Percentiles rank a stretch among this genome's conserved stretches.
These are phyloP conservation scores for Nerophis lumbriciformis DNA, from an alignment of 2,113 vertebrate genomes.

Conservation along the genomic window DNA sequence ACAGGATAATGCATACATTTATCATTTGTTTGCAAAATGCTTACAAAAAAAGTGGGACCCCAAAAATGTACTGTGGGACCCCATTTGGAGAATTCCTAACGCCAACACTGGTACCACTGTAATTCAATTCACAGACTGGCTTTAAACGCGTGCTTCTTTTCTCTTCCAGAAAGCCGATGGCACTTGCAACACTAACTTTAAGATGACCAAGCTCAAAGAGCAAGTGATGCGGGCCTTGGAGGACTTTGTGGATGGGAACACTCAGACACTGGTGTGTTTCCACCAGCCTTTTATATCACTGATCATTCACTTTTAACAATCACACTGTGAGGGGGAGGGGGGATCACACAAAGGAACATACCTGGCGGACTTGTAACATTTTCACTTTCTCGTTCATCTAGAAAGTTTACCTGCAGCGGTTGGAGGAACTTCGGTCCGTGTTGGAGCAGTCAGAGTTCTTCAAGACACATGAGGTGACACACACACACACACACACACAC, in stretches of 20 bases:
- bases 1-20: too few relatives aligned
- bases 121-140: neutral
- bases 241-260: conserved; percentile 79
- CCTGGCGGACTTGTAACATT: neutral
- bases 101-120: too few relatives aligned
- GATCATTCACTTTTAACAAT: neutral
- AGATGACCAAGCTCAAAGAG: conserved; percentile 79
- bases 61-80: too few relatives aligned
- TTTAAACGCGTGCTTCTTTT: neutral
- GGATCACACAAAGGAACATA: neutral
- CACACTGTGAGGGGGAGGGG: neutral
- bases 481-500: too few relatives aligned
- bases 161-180: conserved; percentile 77
- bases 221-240: conserved; percentile 78
- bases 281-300: too few relatives aligned
- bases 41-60: too few relatives aligned
- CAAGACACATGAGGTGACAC: conserved; percentile 78
- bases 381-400: conserved; percentile 32
- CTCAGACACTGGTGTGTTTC: conserved; percentile 72
- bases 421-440: conserved; percentile 73
- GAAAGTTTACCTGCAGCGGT: conserved; percentile 74
- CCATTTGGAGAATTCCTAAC: too few relatives aligned
- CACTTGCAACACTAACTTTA: conserved; percentile 85
- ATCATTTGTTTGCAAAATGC: too few relatives aligned
- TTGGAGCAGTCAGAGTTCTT: conserved; percentile 83